phyloP scores from a whole-genome alignment of 2,797 vertebrate genomes.

The Garrulus glandarius region DNA sequence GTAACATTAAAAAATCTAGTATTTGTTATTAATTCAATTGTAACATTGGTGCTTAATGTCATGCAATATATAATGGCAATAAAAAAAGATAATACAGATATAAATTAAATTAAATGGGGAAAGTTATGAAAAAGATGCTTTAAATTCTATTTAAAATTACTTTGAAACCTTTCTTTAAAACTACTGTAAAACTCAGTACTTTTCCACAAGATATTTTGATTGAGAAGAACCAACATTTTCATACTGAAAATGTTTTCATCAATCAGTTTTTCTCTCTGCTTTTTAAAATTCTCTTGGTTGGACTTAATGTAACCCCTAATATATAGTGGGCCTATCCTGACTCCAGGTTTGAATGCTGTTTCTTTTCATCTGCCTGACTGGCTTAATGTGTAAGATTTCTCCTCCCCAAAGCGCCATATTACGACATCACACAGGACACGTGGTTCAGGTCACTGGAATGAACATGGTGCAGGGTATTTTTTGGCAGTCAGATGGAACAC shows the following conservation, averaged over 20 bases:
- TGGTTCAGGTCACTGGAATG: constrained; percentile 43
- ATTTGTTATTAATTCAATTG: not conserved
- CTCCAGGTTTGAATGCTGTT: not conserved
- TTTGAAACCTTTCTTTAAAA: not conserved
- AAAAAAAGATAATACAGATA: not conserved
- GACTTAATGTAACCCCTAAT: not conserved
- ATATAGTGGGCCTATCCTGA: accelerated
- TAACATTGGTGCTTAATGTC: not conserved
- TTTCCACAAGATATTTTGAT: not conserved
- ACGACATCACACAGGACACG: constrained; percentile 51
- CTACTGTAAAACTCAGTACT: not conserved
- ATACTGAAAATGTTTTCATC: not conserved
- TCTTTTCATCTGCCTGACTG: not conserved
- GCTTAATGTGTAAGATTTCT: not conserved
- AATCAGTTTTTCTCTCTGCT: not conserved
- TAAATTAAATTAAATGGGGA: not conserved
- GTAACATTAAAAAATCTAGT: not conserved
- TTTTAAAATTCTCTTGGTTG: not conserved
- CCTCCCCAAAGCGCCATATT: constrained; percentile 25
- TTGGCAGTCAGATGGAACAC: constrained; percentile 35
- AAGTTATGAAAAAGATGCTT: not conserved
- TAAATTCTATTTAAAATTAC: not conserved
- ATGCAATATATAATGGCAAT: not conserved
- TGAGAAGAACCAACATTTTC: not conserved
- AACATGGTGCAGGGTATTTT: not conserved